Conservation (phyloP, 2,797 vertebrate species). For the Pseudochromis fuscus region DNA sequence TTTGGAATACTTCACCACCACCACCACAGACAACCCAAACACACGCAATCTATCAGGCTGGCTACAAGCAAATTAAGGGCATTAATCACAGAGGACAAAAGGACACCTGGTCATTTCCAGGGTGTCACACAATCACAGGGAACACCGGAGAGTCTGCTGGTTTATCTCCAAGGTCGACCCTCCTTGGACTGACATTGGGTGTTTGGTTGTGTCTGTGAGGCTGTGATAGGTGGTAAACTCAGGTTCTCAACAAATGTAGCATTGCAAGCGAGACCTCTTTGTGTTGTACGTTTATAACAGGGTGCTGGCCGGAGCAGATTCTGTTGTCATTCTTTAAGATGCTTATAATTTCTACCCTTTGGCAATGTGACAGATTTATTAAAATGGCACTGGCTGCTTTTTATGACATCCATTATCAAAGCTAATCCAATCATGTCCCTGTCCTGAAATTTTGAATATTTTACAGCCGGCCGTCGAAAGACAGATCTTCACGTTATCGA, state of each 20-base stretch:
- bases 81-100: slow-evolving; percentile 79
- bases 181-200: slow-evolving; percentile 58
- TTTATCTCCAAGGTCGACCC: slow-evolving; percentile 67
- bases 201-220: slow-evolving; percentile 18
- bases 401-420: slow-evolving; percentile 79
- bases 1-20: slow-evolving; percentile 18
- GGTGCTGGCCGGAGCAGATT: slow-evolving; percentile 21
- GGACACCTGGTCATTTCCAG: slow-evolving; percentile 60
- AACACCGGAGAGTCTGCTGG: slow-evolving; percentile 28
- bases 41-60: slow-evolving; percentile 63
- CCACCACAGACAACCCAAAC: slow-evolving; percentile 33
- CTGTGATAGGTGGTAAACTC: slow-evolving; percentile 38
- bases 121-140: slow-evolving; percentile 56
- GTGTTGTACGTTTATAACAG: neutral
- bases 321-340: slow-evolving; percentile 53
- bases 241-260: slow-evolving; percentile 20
- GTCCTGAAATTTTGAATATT: slow-evolving; percentile 71
- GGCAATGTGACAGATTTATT: slow-evolving; percentile 79
- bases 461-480: slow-evolving; percentile 56
- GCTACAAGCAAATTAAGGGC: slow-evolving; percentile 67
- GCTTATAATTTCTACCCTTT: slow-evolving; percentile 65
- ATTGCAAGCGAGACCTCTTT: slow-evolving; percentile 4
- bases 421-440: slow-evolving; percentile 74
- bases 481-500: slow-evolving; percentile 44
- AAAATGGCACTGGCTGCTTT: slow-evolving; percentile 68